phyloP scores from a whole-genome alignment of 2,797 vertebrate genomes.

The Chiloscyllium punctatum region DNA sequence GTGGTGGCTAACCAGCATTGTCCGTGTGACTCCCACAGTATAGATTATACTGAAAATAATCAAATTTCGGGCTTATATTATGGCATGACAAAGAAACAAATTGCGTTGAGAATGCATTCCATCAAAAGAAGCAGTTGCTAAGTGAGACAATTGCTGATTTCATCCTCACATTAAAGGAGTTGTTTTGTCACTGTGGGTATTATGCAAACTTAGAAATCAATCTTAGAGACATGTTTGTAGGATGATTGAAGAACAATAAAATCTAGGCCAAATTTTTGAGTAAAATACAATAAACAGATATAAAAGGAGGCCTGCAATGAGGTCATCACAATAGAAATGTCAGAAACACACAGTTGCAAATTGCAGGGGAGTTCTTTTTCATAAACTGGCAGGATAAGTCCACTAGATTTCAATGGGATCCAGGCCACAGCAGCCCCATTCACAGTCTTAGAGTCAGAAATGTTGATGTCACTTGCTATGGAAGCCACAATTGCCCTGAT shows the following conservation, averaged over 20 bases:
- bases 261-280: not conserved
- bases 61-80: not conserved
- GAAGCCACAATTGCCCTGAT: not conserved
- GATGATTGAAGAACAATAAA: not conserved
- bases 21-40: not conserved
- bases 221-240: not conserved
- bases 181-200: not conserved
- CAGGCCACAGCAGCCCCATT: not conserved
- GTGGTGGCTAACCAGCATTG: not conserved
- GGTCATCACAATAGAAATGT: not conserved
- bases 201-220: not conserved
- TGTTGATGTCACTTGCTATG: not conserved
- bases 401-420: not conserved
- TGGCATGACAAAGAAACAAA: not conserved
- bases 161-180: not conserved
- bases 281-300: not conserved
- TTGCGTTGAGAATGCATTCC: not conserved
- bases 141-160: not conserved
- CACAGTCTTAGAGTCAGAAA: not conserved
- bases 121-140: not conserved
- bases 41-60: not conserved
- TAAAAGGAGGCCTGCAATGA: not conserved
- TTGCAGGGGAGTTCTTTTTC: not conserved
- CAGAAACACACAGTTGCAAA: not conserved
- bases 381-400: not conserved